Percentiles rank a stretch among this genome's conserved stretches.
Conservation (phyloP, 1,140 invertebrate species). For the Heliothis virescens region DNA sequence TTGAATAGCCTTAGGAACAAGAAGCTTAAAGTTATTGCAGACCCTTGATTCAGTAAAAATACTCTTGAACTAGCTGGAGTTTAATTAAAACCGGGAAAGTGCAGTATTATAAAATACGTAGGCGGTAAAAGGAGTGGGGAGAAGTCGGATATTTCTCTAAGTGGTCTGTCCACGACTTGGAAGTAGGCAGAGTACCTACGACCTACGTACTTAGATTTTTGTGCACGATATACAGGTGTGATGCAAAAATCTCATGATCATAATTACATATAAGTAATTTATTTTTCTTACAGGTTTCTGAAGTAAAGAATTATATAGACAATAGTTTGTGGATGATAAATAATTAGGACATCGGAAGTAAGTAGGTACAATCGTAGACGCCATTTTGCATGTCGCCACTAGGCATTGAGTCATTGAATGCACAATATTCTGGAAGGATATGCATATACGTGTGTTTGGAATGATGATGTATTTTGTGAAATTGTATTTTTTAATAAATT, state of each 20-base stretch:
- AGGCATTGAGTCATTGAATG: too few species aligned
- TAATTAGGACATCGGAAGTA: too few species aligned
- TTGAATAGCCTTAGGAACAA: not conserved
- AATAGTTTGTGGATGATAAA: too few species aligned
- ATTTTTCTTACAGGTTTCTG: not conserved
- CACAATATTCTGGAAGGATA: too few species aligned
- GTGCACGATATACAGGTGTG: not conserved
- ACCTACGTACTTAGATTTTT: not conserved
- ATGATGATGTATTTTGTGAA: too few species aligned
- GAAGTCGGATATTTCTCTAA: slow-evolving; percentile 57
- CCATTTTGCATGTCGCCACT: too few species aligned
- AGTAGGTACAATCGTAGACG: too few species aligned
- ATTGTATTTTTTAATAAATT: too few species aligned
- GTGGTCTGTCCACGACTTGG: slow-evolving; percentile 7
- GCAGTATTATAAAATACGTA: slow-evolving; percentile 61
- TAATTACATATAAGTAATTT: not conserved
- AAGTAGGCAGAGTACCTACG: not conserved
- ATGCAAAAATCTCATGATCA: not conserved
- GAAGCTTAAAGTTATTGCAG: slow-evolving; percentile 28
- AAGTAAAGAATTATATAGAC: too few species aligned
- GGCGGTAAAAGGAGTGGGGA: slow-evolving; percentile 54
- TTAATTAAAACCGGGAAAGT: slow-evolving; percentile 74
- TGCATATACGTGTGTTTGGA: too few species aligned
- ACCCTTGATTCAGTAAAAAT: slow-evolving; percentile 62
- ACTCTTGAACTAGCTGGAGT: slow-evolving; percentile 63